A percentile compares a stretch with the other conserved stretches of the same genome.
These are phyloP conservation scores for Chanos chanos DNA, from an alignment of 2,797 vertebrate genomes.

Conservation along the genomic window DNA sequence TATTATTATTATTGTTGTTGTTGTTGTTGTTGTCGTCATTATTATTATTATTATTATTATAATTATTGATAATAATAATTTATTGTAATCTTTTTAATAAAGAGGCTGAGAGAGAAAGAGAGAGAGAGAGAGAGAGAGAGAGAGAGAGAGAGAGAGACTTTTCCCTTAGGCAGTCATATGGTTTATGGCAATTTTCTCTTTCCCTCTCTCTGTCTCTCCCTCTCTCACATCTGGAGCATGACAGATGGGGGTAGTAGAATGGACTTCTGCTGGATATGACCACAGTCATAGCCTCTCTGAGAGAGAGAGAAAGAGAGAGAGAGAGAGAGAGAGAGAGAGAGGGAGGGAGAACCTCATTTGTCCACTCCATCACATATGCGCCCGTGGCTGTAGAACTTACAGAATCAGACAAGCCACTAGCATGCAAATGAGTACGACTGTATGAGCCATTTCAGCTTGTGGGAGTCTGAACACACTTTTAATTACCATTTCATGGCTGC, in stretches of 20 bases:
- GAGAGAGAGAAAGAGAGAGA: background rate
- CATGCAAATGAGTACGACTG: background rate
- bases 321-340: background rate
- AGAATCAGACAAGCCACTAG: background rate
- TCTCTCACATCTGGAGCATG: no score
- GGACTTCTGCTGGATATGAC: no score
- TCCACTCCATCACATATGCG: background rate
- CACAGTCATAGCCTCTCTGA: no score
- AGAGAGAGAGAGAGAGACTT: background rate
- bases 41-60: no score
- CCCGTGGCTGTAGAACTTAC: background rate
- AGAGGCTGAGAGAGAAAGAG: background rate
- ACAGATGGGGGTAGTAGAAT: no score
- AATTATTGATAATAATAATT: no score
- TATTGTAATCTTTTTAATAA: background rate
- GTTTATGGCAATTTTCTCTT: no score
- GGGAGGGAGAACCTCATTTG: conserved; percentile 4
- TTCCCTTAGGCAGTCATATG: no score
- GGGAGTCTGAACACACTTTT: background rate
- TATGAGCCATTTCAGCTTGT: background rate
- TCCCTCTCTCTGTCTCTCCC: no score
- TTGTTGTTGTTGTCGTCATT: no score
- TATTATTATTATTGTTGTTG: no score
- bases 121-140: background rate
- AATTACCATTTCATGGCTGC: background rate